Percentiles rank a stretch among this genome's conserved stretches.
phyloP scores from a whole-genome alignment of 1,140 invertebrate species.

The Helicoverpa zea region DNA sequence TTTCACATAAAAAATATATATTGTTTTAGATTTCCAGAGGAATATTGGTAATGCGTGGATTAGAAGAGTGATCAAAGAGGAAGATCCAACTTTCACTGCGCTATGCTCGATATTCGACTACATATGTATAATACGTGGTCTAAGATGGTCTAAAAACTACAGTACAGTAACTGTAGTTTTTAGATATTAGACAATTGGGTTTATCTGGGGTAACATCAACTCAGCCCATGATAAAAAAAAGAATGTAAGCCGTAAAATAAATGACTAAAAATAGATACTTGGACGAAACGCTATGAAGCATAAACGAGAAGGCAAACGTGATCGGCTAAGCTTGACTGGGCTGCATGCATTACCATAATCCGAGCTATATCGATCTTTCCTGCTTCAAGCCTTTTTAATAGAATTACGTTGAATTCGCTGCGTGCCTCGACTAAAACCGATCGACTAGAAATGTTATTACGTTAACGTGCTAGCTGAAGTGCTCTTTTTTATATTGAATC shows the following conservation, averaged over 20 bases:
- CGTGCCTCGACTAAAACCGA: background rate
- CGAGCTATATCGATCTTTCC: conserved; percentile 46
- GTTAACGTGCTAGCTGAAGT: background rate
- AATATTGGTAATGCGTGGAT: too few species aligned
- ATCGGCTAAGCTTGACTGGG: conserved; percentile 50
- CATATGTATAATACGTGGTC: too few species aligned
- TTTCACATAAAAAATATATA: too few species aligned
- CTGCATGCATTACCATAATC: conserved; percentile 56
- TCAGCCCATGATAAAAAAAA: background rate
- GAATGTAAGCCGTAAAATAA: background rate
- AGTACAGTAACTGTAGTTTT: too few species aligned
- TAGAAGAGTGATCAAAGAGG: too few species aligned
- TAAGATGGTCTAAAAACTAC: too few species aligned
- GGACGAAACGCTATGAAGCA: conserved; percentile 34
- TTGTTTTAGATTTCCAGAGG: too few species aligned
- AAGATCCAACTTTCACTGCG: too few species aligned
- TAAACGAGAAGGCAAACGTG: conserved; percentile 44
- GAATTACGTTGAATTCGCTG: conserved; percentile 40
- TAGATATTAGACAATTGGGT: too few species aligned
- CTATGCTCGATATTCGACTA: too few species aligned
- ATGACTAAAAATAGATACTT: conserved; percentile 4
- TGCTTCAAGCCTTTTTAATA: conserved; percentile 43
- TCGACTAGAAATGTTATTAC: conserved; percentile 1
- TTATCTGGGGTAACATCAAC: too few species aligned
- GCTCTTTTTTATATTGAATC: background rate